Conservation (phyloP, 2,888 invertebrate species). For the Cerastoderma edule region DNA sequence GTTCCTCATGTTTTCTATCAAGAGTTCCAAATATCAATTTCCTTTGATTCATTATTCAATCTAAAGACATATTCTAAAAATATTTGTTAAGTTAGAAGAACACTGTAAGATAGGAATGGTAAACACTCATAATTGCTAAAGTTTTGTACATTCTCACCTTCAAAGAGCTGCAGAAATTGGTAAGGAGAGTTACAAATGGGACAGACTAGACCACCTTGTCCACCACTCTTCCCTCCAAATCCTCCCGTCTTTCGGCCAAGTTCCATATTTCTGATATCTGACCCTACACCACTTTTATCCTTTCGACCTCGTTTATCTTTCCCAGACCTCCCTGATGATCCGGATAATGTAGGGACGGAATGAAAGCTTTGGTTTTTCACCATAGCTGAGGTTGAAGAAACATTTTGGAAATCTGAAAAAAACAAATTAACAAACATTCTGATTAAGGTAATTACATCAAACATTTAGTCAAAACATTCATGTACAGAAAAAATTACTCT, state of each 20-base stretch:
- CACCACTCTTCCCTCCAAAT: constrained; percentile 21
- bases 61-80: too few species aligned
- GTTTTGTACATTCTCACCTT: constrained; percentile 34
- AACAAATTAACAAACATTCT: too few species aligned
- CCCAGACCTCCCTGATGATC: neutral
- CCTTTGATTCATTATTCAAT: too few species aligned
- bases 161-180: constrained; percentile 31
- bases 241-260: neutral
- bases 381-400: neutral
- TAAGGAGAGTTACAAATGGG: constrained; percentile 42
- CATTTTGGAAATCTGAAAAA: constrained; percentile 15
- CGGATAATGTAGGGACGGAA: neutral
- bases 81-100: too few species aligned
- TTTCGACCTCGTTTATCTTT: neutral
- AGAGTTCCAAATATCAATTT: too few species aligned
- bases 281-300: neutral
- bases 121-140: too few species aligned
- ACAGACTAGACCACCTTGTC: constrained; percentile 14
- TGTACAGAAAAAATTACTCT: too few species aligned
- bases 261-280: constrained; percentile 2
- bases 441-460: too few species aligned
- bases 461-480: too few species aligned
- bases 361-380: constrained; percentile 13
- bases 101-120: too few species aligned
- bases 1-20: too few species aligned